Percentiles rank a stretch among this genome's conserved stretches.
phyloP scores from a whole-genome alignment of 2,888 invertebrate genomes.

The Blastobasis lacticolella region DNA sequence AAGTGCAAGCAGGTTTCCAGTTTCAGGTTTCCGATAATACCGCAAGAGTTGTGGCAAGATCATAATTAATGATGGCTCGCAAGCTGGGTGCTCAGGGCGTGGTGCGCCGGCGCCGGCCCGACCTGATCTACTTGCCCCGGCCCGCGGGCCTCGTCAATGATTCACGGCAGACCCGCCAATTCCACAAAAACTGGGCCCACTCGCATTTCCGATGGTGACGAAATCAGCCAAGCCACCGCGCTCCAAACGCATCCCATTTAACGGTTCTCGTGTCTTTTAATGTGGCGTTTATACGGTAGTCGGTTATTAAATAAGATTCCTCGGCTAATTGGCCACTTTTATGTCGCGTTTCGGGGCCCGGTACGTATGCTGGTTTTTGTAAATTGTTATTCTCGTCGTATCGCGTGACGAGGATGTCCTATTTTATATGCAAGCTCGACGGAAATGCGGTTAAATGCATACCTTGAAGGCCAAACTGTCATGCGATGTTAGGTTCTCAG shows the following conservation, averaged over 20 bases:
- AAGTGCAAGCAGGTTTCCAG: conserved; percentile 16
- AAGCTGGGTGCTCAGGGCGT: conserved; percentile 52
- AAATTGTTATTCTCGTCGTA: conserved; percentile 42
- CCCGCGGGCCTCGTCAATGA: conserved; percentile 45
- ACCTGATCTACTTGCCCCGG: conserved; percentile 40
- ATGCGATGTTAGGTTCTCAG: conserved; percentile 9
- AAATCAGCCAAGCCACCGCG: conserved; percentile 36
- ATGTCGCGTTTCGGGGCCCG: conserved; percentile 38
- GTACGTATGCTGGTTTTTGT: conserved; percentile 19
- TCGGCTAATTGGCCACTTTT: conserved; percentile 55
- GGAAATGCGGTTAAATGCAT: conserved; percentile 32
- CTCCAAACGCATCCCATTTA: conserved; percentile 52
- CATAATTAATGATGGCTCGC: conserved; percentile 46
- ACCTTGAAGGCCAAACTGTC: conserved; percentile 9
- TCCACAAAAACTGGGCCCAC: conserved; percentile 43
- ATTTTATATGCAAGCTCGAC: conserved; percentile 33
- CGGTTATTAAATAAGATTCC: conserved; percentile 62
- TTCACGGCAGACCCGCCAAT: conserved; percentile 38
- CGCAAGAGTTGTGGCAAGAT: conserved; percentile 42
- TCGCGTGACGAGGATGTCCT: conserved; percentile 17
- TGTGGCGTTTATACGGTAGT: conserved; percentile 61
- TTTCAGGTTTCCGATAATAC: conserved; percentile 17
- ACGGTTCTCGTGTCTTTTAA: conserved; percentile 58
- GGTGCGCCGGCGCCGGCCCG: conserved; percentile 55
- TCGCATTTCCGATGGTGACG: conserved; percentile 55